Conservation (phyloP, 2,113 vertebrate species). For the Orientallactaga bullata region DNA sequence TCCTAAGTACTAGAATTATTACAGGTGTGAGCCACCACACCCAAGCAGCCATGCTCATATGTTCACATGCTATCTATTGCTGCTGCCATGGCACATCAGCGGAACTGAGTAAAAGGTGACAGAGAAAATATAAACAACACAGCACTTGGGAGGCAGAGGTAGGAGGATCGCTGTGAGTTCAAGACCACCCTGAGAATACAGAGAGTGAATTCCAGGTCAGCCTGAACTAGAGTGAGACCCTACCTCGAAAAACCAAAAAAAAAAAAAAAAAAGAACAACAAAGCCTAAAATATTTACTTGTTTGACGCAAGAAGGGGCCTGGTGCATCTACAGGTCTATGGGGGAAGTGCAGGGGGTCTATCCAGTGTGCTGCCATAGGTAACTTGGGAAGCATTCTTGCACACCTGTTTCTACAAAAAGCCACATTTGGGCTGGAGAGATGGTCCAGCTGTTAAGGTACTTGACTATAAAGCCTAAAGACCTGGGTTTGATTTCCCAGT, state of each 20-base stretch:
- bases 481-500: too few species aligned
- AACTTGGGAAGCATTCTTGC: not conserved
- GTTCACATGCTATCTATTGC: not conserved
- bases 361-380: not conserved
- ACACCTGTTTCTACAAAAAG: slow-evolving; percentile 10
- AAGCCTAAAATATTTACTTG: not conserved
- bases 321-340: not conserved
- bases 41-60: not conserved
- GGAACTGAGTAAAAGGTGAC: not conserved
- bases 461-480: too few species aligned
- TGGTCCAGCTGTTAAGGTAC: too few species aligned
- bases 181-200: too few species aligned
- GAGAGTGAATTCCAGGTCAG: too few species aligned
- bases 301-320: not conserved
- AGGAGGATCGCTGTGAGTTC: too few species aligned
- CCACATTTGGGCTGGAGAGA: too few species aligned
- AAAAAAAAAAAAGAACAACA: not conserved
- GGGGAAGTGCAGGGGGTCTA: not conserved
- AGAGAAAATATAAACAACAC: not conserved
- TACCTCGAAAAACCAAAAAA: too few species aligned
- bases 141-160: too few species aligned
- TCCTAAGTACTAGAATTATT: not conserved
- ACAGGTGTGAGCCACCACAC: not conserved
- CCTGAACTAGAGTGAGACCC: too few species aligned
- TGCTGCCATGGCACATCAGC: not conserved